These are phyloP conservation scores for Boleophthalmus pectinirostris DNA, from an alignment of 2,113 vertebrate species.

Conservation along the genomic window DNA sequence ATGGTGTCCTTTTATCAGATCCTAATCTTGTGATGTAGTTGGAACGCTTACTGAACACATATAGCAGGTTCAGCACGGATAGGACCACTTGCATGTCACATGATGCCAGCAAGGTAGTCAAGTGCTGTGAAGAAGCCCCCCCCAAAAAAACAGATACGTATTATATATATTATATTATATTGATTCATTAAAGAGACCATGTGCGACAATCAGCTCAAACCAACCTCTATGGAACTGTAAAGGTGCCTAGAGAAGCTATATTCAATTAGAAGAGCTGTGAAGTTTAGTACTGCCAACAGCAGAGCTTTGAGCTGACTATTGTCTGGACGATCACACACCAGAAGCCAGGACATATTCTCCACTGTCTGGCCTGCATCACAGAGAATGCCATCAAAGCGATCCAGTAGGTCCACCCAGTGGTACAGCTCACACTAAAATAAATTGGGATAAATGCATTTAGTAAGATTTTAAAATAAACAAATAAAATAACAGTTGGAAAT, in stretches of 20 bases:
- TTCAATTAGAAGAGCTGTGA: conserved; percentile 94
- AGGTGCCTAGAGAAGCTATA: conserved; percentile 97
- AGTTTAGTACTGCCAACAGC: conserved; percentile 93
- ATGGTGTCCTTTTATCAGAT: conserved; percentile 92
- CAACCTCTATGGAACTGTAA: conserved; percentile 97
- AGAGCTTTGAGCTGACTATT: conserved; percentile 90
- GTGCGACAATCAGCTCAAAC: background rate
- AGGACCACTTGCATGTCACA: conserved; percentile 98
- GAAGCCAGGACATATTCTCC: conserved; percentile 95
- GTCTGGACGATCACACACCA: conserved; percentile 91
- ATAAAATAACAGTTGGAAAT: background rate
- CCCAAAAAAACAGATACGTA: no score
- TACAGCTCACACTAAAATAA: conserved; percentile 89
- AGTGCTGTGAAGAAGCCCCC: conserved; percentile 82
- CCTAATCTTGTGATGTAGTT: conserved; percentile 96
- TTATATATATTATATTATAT: no score
- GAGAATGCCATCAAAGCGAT: conserved; percentile 94
- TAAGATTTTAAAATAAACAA: background rate
- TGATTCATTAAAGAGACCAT: background rate
- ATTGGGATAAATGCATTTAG: background rate
- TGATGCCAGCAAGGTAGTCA: conserved; percentile 93
- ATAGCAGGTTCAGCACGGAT: conserved; percentile 95
- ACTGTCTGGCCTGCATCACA: conserved; percentile 93
- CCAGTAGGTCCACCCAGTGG: conserved; percentile 96
- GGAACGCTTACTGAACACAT: conserved; percentile 97